Evolutionary conservation across 2,888 invertebrate species (phyloP).

Genomic region (Drosophila putrida): DNA sequence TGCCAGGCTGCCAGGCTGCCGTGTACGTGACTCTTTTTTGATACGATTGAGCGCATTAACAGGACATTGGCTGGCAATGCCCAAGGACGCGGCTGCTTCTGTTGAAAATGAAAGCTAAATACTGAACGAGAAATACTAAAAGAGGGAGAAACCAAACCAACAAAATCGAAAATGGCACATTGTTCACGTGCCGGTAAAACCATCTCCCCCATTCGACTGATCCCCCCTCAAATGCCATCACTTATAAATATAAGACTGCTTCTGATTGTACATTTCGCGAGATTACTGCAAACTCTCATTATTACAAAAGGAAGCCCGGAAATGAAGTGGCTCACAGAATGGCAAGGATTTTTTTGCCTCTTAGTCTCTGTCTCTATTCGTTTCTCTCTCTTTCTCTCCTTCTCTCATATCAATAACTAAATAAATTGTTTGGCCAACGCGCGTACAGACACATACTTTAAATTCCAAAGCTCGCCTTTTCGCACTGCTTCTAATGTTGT

Average conservation of each 20-base stretch:
- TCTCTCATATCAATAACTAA: conserved; percentile 77
- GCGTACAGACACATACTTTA: conserved; percentile 72
- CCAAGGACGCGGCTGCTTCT: conserved; percentile 31
- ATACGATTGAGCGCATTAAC: conserved; percentile 72
- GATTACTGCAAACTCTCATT: conserved; percentile 79
- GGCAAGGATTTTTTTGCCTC: conserved; percentile 41
- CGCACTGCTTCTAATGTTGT: conserved; percentile 72
- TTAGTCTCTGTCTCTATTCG: background rate
- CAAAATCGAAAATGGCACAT: conserved; percentile 71
- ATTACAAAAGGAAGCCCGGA: conserved; percentile 81
- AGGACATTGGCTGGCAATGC: conserved; percentile 56
- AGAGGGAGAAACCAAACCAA: conserved; percentile 41
- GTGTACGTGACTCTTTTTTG: conserved; percentile 76
- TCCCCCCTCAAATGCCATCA: background rate
- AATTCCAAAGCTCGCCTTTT: conserved; percentile 60
- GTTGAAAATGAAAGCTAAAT: conserved; percentile 53
- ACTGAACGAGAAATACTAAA: conserved; percentile 32
- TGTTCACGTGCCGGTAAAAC: conserved; percentile 67
- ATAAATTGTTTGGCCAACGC: conserved; percentile 76
- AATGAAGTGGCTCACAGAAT: conserved; percentile 76
- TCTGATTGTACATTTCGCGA: conserved; percentile 75
- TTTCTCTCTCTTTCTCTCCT: conserved; percentile 1
- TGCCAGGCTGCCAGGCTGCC: conserved; percentile 35
- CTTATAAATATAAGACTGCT: background rate
- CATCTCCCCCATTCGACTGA: background rate